A percentile compares a stretch with the other conserved stretches of the same genome.
These are phyloP conservation scores for Ctenoplectra terminalis DNA, from an alignment of 1,140 invertebrate genomes.

Conservation along the genomic window DNA sequence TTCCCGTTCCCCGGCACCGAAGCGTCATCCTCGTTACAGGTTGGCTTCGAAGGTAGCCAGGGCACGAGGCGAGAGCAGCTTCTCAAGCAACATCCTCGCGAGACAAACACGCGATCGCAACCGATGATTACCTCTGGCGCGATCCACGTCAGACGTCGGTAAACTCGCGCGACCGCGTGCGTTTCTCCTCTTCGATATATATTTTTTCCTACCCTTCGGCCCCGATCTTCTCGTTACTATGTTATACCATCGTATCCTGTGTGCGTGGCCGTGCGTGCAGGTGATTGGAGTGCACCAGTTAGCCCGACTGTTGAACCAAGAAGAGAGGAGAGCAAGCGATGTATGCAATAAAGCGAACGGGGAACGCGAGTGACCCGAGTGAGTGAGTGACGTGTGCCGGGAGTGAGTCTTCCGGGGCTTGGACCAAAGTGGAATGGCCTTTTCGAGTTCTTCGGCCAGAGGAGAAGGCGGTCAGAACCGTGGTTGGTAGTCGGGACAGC, in stretches of 20 bases:
- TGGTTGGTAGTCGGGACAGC: constrained; percentile 2
- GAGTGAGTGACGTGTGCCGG: constrained; percentile 60
- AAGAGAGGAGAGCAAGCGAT: neutral
- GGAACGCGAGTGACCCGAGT: constrained; percentile 32
- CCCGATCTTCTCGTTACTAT: neutral
- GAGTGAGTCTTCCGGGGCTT: constrained; percentile 65
- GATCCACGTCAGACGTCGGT: constrained; percentile 46
- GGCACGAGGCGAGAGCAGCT: neutral
- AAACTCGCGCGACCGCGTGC: constrained; percentile 22
- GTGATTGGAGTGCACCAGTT: constrained; percentile 49
- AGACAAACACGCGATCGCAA: constrained; percentile 30
- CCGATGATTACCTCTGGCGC: constrained; percentile 35
- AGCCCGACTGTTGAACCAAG: neutral
- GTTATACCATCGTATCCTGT: neutral
- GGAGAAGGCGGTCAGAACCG: constrained; percentile 13
- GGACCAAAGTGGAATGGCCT: constrained; percentile 37
- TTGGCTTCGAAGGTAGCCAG: neutral
- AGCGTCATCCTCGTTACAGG: neutral
- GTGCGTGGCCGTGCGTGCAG: constrained; percentile 33
- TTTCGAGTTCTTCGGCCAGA: constrained; percentile 34
- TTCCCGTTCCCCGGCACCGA: too few relatives aligned
- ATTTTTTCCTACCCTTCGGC: neutral
- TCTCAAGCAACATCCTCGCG: constrained; percentile 29
- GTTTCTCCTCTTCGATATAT: neutral
- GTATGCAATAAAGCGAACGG: constrained; percentile 25